A percentile compares a stretch with the other conserved stretches of the same genome.
Evolutionary conservation across 2,888 invertebrate species (phyloP).

Genomic region (Caenorhabditis sp.): DNA sequence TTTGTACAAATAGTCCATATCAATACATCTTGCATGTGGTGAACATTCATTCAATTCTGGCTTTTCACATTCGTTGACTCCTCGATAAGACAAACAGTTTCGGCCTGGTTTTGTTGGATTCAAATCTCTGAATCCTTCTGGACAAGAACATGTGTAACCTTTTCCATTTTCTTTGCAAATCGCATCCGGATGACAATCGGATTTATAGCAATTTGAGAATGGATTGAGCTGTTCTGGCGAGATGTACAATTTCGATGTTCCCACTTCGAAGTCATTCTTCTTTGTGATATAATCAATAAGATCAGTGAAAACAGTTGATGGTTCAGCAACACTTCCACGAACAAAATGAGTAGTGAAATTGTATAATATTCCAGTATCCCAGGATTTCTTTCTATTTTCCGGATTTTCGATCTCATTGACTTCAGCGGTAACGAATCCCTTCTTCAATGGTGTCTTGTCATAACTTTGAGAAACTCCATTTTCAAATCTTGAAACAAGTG

Average conservation of each 20-base stretch:
- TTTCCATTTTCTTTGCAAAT: conserved; percentile 53
- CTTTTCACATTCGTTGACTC: conserved; percentile 63
- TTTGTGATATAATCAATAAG: conserved; percentile 55
- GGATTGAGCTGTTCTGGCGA: conserved; percentile 62
- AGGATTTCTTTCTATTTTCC: conserved; percentile 48
- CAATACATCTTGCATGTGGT: conserved; percentile 61
- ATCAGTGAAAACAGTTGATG: conserved; percentile 51
- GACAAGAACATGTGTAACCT: conserved; percentile 43
- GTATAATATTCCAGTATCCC: conserved; percentile 62
- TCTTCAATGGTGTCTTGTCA: conserved; percentile 54
- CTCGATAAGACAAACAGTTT: conserved; percentile 51
- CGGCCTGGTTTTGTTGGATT: conserved; percentile 57
- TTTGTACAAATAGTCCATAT: conserved; percentile 57
- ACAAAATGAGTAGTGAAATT: conserved; percentile 64
- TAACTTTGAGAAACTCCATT: conserved; percentile 52
- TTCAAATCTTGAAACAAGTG: conserved; percentile 50
- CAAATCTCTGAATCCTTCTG: conserved; percentile 60
- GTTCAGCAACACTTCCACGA: conserved; percentile 53
- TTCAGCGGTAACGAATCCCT: conserved; percentile 42
- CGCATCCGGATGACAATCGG: conserved; percentile 56
- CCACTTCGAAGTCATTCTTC: conserved; percentile 60
- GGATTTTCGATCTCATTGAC: conserved; percentile 58
- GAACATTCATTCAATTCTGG: conserved; percentile 61
- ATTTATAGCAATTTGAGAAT: conserved; percentile 59
- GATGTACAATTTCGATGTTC: conserved; percentile 62